phyloP scores from a whole-genome alignment of 1,140 invertebrate species.

The Orussus abietinus region DNA sequence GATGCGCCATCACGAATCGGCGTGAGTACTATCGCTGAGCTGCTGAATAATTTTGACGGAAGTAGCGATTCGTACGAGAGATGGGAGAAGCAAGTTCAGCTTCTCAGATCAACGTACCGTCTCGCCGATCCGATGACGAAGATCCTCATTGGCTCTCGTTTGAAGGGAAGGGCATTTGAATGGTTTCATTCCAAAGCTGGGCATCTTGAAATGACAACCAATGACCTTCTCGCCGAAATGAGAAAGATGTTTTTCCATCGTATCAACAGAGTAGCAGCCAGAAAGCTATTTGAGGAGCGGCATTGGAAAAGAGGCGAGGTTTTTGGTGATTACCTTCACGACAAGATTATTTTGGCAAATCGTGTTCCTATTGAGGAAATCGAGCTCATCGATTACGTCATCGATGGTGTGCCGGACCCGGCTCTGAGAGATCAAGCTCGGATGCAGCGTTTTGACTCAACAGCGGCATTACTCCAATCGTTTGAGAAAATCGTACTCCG shows the following conservation, averaged over 20 bases:
- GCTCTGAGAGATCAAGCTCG: conserved; percentile 9
- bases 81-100: conserved; percentile 10
- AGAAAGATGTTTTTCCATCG: conserved; percentile 11
- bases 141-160: conserved; percentile 2
- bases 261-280: conserved; percentile 3
- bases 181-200: conserved; percentile 10
- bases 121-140: not conserved
- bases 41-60: conserved; percentile 5
- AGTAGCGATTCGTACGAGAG: not conserved
- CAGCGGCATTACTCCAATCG: conserved; percentile 1
- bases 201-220: conserved; percentile 7
- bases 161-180: conserved; percentile 2
- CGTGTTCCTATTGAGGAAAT: conserved; percentile 6
- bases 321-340: conserved; percentile 14
- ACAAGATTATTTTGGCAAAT: conserved; percentile 14
- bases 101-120: not conserved
- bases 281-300: conserved; percentile 12
- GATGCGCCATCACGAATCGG: not conserved
- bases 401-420: conserved; percentile 16
- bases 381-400: conserved; percentile 16
- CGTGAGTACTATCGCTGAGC: conserved; percentile 5
- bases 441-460: conserved; percentile 9
- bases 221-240: conserved; percentile 9
- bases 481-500: conserved; percentile 11
- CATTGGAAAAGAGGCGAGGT: conserved; percentile 8